These are phyloP conservation scores for Phymatocera aterrima DNA, from an alignment of 2,888 invertebrate species.

Conservation along the genomic window DNA sequence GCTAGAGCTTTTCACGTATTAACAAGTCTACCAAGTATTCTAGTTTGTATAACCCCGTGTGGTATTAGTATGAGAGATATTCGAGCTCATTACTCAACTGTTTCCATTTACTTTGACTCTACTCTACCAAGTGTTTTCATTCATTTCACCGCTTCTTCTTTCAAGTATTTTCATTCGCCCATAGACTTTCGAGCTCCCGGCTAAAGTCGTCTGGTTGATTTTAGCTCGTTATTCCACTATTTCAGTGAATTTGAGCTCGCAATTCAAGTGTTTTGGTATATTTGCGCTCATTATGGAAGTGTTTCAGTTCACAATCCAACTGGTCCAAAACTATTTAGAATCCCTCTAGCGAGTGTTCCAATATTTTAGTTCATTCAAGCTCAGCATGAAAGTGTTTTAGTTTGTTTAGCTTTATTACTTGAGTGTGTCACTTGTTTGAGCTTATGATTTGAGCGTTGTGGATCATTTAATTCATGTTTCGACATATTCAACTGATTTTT, in stretches of 20 bases:
- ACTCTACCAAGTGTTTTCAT: not conserved
- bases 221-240: not conserved
- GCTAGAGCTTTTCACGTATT: not conserved
- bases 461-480: not conserved
- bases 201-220: not conserved
- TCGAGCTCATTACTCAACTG: not conserved
- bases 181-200: not conserved
- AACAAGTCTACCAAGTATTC: not conserved
- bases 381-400: not conserved
- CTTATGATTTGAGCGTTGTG: not conserved
- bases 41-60: not conserved
- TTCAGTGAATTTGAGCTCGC: not conserved
- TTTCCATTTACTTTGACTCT: not conserved
- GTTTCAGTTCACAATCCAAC: not conserved
- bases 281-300: not conserved
- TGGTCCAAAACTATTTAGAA: too few species aligned
- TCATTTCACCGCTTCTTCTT: not conserved
- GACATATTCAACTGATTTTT: not conserved
- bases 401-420: not conserved
- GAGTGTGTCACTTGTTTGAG: not conserved
- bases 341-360: not conserved
- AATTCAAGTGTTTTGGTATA: not conserved
- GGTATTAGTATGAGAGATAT: not conserved
- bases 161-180: not conserved
- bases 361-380: not conserved